These are phyloP conservation scores for Anolis carolinensis DNA, from an alignment of 2,113 vertebrate species.

Conservation along the genomic window DNA sequence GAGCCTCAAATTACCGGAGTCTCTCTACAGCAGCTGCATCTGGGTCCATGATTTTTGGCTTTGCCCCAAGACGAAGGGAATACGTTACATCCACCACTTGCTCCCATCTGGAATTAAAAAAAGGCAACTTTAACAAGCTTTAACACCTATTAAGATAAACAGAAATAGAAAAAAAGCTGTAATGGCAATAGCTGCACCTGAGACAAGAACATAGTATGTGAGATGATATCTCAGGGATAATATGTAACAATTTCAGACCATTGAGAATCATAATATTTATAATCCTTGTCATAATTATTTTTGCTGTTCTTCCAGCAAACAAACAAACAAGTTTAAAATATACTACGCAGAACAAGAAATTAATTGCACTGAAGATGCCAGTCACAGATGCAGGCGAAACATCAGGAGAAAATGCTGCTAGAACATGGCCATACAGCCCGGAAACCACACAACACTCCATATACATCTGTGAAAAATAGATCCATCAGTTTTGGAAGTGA, in stretches of 20 bases:
- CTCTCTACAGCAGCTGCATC: slow-evolving; percentile 88
- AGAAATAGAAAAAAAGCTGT: background rate
- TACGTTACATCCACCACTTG: slow-evolving; percentile 93
- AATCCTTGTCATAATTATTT: background rate
- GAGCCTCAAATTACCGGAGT: slow-evolving; percentile 79
- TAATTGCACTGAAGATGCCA: too few relatives aligned
- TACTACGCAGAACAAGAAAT: slow-evolving; percentile 1
- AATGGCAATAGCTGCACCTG: background rate
- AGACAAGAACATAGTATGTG: background rate
- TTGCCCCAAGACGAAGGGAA: slow-evolving; percentile 84
- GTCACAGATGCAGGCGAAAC: too few relatives aligned
- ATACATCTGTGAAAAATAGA: background rate
- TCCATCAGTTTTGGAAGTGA: background rate
- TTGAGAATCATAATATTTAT: background rate
- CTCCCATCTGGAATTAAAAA: slow-evolving; percentile 84
- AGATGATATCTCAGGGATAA: background rate
- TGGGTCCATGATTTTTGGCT: slow-evolving; percentile 82
- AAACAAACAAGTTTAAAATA: background rate
- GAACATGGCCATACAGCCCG: too few relatives aligned
- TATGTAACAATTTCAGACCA: background rate
- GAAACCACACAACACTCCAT: background rate
- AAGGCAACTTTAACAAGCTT: background rate
- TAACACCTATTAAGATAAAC: background rate
- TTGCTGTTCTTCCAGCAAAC: background rate
- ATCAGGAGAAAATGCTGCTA: too few relatives aligned